Conservation (phyloP, 1,140 invertebrate species). For the Ladona fulva region DNA sequence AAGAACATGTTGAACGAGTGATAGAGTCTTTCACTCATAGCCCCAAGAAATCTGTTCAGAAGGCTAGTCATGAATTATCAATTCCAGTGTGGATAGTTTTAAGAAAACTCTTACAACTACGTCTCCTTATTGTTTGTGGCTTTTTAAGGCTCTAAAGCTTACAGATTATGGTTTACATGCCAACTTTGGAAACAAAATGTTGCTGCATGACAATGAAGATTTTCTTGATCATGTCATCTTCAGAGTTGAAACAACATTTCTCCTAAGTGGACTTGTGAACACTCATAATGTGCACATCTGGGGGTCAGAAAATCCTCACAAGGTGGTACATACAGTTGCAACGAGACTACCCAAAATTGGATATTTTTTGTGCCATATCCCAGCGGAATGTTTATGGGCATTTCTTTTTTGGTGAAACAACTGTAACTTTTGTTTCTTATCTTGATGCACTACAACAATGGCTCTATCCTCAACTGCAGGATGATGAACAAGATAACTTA, state of each 20-base stretch:
- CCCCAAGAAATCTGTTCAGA: too few species aligned
- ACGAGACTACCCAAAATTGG: constrained; percentile 13
- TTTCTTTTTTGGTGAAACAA: constrained; percentile 20
- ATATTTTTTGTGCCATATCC: too few species aligned
- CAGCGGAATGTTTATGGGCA: constrained; percentile 13
- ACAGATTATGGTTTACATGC: background rate
- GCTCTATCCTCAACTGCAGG: background rate
- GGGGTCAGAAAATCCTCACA: constrained; percentile 21
- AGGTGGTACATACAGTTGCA: constrained; percentile 13
- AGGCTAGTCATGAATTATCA: too few species aligned
- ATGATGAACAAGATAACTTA: background rate
- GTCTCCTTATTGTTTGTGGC: background rate
- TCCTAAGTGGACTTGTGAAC: constrained; percentile 17
- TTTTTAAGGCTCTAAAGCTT: background rate
- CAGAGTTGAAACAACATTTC: constrained; percentile 18
- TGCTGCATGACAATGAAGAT: background rate
- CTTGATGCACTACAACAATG: background rate
- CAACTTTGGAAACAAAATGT: background rate
- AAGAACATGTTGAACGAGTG: too few species aligned
- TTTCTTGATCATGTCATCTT: constrained; percentile 19
- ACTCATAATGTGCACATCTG: constrained; percentile 19
- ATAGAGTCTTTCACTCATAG: too few species aligned
- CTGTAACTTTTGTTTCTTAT: background rate
- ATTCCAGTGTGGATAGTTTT: background rate
- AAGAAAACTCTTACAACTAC: background rate